Percentiles rank a stretch among this genome's conserved stretches.
Conservation (phyloP, 2,888 invertebrate species). For the Phragmatobia fuliginosa region DNA sequence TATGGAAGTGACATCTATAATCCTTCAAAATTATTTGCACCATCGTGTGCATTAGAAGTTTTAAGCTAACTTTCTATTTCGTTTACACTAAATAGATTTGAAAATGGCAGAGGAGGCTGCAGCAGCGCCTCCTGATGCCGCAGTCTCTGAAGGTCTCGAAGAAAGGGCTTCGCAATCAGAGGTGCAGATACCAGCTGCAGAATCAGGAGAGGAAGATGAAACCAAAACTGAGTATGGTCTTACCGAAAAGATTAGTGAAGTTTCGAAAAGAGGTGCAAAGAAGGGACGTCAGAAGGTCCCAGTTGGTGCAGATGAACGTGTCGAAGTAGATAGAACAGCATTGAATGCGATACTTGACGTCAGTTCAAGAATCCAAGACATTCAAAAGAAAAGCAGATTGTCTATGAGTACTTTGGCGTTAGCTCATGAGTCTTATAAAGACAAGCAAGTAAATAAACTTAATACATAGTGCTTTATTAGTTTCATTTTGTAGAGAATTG, state of each 20-base stretch:
- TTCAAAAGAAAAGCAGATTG: slow-evolving; percentile 74
- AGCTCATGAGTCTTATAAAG: slow-evolving; percentile 81
- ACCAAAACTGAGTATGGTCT: background rate
- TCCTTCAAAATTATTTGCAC: slow-evolving; percentile 3
- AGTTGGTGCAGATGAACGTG: slow-evolving; percentile 48
- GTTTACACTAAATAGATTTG: background rate
- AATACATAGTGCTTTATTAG: slow-evolving; percentile 51
- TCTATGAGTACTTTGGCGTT: slow-evolving; percentile 78
- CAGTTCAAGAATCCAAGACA: slow-evolving; percentile 70
- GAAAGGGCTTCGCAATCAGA: background rate
- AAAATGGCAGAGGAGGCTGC: slow-evolving; percentile 15
- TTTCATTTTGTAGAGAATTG: slow-evolving; percentile 56
- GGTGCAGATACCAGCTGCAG: background rate
- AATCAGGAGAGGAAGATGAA: background rate
- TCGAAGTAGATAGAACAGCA: slow-evolving; percentile 75
- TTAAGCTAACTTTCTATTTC: slow-evolving; percentile 1
- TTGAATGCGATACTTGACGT: slow-evolving; percentile 79
- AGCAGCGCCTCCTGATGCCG: slow-evolving; percentile 3
- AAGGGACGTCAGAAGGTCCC: slow-evolving; percentile 44
- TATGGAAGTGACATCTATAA: slow-evolving; percentile 11
- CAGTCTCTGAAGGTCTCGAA: background rate
- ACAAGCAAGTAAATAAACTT: slow-evolving; percentile 80
- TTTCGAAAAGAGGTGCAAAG: slow-evolving; percentile 49
- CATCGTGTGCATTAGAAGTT: slow-evolving; percentile 1
- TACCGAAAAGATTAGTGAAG: slow-evolving; percentile 55